A percentile compares a stretch with the other conserved stretches of the same genome.
These are phyloP conservation scores for Apeltes quadracus DNA, from an alignment of 2,113 vertebrate genomes.

Conservation along the genomic window DNA sequence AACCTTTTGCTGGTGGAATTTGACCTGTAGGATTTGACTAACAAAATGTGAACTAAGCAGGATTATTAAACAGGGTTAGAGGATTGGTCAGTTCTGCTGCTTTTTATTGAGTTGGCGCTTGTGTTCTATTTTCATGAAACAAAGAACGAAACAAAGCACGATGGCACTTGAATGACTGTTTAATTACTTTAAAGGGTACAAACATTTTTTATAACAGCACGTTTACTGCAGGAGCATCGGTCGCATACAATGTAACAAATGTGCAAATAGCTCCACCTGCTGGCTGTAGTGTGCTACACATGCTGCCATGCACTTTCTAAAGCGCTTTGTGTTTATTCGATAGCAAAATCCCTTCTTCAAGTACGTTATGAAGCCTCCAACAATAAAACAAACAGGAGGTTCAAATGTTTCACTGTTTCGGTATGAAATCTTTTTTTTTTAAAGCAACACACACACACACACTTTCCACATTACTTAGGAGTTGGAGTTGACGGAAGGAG, in stretches of 20 bases:
- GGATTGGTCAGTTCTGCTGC: background rate
- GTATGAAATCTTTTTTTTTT: background rate
- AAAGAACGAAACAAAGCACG: background rate
- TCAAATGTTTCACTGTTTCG: background rate
- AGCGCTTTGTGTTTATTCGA: too few species aligned
- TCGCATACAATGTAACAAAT: background rate
- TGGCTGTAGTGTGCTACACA: conserved; percentile 6
- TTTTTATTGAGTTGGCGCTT: background rate
- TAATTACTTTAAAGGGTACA: background rate
- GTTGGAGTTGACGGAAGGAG: conserved; percentile 66
- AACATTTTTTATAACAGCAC: background rate
- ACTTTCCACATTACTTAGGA: conserved; percentile 38
- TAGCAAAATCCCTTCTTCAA: conserved; percentile 27
- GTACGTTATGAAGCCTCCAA: background rate
- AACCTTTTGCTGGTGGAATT: background rate
- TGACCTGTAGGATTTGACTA: background rate
- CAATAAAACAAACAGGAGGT: background rate
- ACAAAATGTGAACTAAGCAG: background rate
- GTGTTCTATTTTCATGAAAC: background rate
- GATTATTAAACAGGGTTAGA: background rate
- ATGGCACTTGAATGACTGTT: background rate
- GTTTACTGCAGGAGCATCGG: background rate
- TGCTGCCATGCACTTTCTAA: background rate
- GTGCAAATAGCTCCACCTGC: conserved; percentile 33
- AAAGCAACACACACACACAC: background rate